phyloP scores from a whole-genome alignment of 2,113 vertebrate species.

The Vireo altiloquus region DNA sequence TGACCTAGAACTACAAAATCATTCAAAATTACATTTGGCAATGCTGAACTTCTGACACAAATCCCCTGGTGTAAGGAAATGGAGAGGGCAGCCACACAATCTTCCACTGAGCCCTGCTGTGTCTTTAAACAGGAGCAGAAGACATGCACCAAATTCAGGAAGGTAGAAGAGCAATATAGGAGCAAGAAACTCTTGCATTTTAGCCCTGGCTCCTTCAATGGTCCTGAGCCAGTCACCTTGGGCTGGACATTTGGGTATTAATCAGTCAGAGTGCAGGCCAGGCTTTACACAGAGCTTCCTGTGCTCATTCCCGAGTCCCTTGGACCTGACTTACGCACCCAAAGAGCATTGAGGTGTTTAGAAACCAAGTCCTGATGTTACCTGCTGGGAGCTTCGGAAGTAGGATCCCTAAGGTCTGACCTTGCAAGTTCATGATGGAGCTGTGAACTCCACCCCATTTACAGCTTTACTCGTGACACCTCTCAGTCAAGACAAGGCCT shows the following conservation, averaged over 20 bases:
- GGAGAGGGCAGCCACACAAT: not conserved
- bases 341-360: not conserved
- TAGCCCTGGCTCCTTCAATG: not conserved
- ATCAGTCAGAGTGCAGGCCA: not conserved
- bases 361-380: not conserved
- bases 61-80: not conserved
- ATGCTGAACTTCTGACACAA: conserved; percentile 6
- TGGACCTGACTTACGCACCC: not conserved
- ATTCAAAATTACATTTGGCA: conserved; percentile 12
- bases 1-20: conserved; percentile 44
- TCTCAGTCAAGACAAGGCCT: not conserved
- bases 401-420: not conserved
- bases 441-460: not conserved
- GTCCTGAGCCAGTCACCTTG: not conserved
- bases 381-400: not conserved
- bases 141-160: not conserved
- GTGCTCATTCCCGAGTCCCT: not conserved
- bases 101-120: not conserved
- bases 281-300: not conserved
- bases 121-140: not conserved
- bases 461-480: rapidly evolving
- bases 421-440: not conserved
- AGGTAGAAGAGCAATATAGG: not conserved
- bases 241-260: not conserved
- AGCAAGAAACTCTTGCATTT: not conserved